Evolutionary conservation across 1,140 invertebrate species (phyloP), one percentile per base, ranked within the genome.

Genomic region (Pseudomyrmex concolor): DNA sequence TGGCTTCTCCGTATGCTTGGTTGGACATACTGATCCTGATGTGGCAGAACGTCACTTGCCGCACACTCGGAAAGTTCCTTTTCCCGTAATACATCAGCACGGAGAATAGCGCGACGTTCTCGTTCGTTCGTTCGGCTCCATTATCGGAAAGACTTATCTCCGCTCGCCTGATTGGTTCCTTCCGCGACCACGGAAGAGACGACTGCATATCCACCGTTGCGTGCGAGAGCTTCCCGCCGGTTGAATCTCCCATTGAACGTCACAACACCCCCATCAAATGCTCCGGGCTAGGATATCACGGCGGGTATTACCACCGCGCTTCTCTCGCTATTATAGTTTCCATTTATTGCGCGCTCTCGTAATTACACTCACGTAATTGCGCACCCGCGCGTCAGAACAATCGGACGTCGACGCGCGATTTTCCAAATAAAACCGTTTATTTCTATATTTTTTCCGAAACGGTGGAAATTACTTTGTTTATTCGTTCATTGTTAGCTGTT

Each of bases 61-160:
- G 34, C 34, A 34, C 34, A 34, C 34, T 34, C 34, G 72, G n/a
- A n/a, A 63, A 50, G 66, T 67, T 77, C 72, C 82, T 57, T 34
- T 34, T 34, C 5, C 34, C 5, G 68, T 84, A 86, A 82, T 71
- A 66, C 34, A 34, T 34, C 55, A 25, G 70, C 60, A 84, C n/a
- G 25, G 5, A 7, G 34, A 67, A 50, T 45, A 57, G 73, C 5
- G 25, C 51, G 63, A 85, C 70, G 72, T 68, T 57, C 73, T 57
- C 73, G 84, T 89, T 90, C 84, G 80, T 87, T 85, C 86, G 83
- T 89, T 85, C 86, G 64, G 72, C 85, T 92, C 90, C 86, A 91
- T 91, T 92, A 92, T 92, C 86, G 86, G 67, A 55, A 34, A 85
- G 87, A 91, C 88, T 92, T 91, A 91, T 91, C 85, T 91, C 83